A percentile compares a stretch with the other conserved stretches of the same genome.
Evolutionary conservation across 2,888 invertebrate genomes (phyloP).

Genomic region (Perizoma flavofasciatum): DNA sequence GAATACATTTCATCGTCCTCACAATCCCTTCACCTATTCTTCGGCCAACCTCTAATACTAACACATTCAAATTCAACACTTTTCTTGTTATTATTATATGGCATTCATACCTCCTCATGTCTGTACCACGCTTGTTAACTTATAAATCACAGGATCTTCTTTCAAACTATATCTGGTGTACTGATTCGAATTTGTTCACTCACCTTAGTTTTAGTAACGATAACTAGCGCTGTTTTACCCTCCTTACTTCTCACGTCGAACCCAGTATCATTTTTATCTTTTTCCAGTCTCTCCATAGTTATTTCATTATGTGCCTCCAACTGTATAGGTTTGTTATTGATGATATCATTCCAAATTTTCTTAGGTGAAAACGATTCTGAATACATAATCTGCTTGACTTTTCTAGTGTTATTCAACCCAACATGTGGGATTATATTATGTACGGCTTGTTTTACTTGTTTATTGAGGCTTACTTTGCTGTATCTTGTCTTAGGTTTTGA

Average conservation of each 20-base stretch:
- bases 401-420: conserved; percentile 5
- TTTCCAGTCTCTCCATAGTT: conserved; percentile 6
- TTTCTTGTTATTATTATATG: no score
- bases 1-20: no score
- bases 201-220: conserved; percentile 34
- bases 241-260: conserved; percentile 12
- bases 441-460: background rate
- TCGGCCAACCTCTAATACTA: no score
- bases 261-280: conserved; percentile 2
- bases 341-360: conserved; percentile 48
- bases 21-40: no score
- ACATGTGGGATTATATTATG: background rate
- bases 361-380: conserved; percentile 43
- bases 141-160: no score
- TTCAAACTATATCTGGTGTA: no score
- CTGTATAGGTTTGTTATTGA: conserved; percentile 43
- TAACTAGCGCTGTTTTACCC: conserved; percentile 30
- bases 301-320: conserved; percentile 34
- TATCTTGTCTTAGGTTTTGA: conserved; percentile 30
- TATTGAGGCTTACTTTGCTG: conserved; percentile 20
- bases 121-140: no score
- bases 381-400: conserved; percentile 41
- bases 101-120: no score
- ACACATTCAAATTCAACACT: no score
- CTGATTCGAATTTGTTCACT: background rate